Percentiles rank a stretch among this genome's conserved stretches.
phyloP scores from a whole-genome alignment of 2,888 invertebrate species.

The Lacanobia wlatinum region DNA sequence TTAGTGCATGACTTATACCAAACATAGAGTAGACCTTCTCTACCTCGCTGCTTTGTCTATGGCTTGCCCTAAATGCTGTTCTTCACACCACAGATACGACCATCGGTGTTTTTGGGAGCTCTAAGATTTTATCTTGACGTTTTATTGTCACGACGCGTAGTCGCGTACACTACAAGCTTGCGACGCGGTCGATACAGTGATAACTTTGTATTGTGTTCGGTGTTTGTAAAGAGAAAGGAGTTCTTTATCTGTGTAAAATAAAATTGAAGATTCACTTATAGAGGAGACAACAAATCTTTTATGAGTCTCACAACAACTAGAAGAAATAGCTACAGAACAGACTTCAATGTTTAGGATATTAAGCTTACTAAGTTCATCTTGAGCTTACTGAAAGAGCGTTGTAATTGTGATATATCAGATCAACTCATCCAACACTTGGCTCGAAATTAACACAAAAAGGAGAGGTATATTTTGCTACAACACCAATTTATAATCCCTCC shows the following conservation, averaged over 20 bases:
- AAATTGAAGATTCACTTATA: background rate
- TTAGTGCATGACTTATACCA: background rate
- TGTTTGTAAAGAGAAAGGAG: conserved; percentile 33
- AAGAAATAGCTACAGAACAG: no score
- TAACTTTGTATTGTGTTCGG: conserved; percentile 46
- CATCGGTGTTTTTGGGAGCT: conserved; percentile 67
- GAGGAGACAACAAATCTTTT: background rate
- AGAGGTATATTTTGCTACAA: background rate
- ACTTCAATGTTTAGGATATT: no score
- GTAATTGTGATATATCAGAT: background rate
- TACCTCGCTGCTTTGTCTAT: conserved; percentile 8
- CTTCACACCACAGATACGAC: conserved; percentile 68
- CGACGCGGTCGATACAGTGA: conserved; percentile 39
- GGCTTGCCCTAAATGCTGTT: conserved; percentile 53
- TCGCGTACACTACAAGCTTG: conserved; percentile 27
- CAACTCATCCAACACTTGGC: background rate
- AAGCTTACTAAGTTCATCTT: background rate
- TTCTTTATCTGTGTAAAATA: conserved; percentile 15
- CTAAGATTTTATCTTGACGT: conserved; percentile 59
- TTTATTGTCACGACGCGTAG: conserved; percentile 67
- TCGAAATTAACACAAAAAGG: background rate
- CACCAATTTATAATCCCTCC: conserved; percentile 21
- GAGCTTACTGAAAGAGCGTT: background rate
- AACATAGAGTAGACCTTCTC: conserved; percentile 23
- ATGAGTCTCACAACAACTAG: background rate